Evolutionary conservation across 2,113 vertebrate species (phyloP), one percentile per base, ranked within the genome.

Genomic region (Mustela nigripes): DNA sequence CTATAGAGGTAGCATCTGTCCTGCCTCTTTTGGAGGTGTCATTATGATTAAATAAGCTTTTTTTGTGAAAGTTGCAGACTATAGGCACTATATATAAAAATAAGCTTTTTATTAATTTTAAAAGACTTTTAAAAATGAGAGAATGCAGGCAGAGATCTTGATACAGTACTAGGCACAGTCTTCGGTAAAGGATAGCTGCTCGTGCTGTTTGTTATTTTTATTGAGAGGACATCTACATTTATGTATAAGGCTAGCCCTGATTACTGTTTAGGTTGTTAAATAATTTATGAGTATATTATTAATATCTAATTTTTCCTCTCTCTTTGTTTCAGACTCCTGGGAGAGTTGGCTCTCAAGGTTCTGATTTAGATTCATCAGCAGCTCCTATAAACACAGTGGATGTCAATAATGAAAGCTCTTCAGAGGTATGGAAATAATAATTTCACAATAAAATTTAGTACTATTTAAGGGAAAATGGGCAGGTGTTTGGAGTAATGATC

Each of bases 321-420:
- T 69, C 33, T 1, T 26, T 98, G 0, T 98, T 98, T 95, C 98
- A 99, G 99, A 99, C 99, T 98, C 99, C 99, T 82, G 99, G 99
- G 95, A 99, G 99, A 98, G 99, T 99, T 98, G 99, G 99, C 28
- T 99, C 99, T 98, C 99, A 99, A 99, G 99, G 99, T 87, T 99
- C 99, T 0, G 99, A 99, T 97, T 99, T 99, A 0, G 99, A 99
- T 98, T 99, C 99, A 93, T 99, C 99, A 79, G 99, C 99, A 97
- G 98, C 99, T 36, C 97, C 99, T 94, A 97, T 98, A 97, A 99
- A 98, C 95, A 98, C 98, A 0, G 98, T 99, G 95, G 99, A 99
- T 0, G 98, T 99, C 84, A 99, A 99, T 98, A 99, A 99, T 1
- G 99, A 99, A 94, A 99, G 99, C 97, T 99, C 99, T 53, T 99